Conservation (phyloP, 2,113 vertebrate species). For the Sciurus niger region DNA sequence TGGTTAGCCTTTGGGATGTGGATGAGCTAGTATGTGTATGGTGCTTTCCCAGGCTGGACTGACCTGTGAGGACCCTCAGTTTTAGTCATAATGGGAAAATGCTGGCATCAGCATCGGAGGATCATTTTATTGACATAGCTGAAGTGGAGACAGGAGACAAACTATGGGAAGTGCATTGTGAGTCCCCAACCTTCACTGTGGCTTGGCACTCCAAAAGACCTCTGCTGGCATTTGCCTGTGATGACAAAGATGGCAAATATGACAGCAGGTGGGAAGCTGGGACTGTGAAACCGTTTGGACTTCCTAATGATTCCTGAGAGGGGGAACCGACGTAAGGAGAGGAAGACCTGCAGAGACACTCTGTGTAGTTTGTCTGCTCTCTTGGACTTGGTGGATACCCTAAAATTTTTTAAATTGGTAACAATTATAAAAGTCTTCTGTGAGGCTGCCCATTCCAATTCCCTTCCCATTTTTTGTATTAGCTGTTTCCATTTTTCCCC, state of each 20-base stretch:
- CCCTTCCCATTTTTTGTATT: not conserved
- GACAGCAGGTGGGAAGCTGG: slow-evolving; percentile 98
- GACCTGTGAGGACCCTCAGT: slow-evolving; percentile 98
- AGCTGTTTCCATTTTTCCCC: not conserved
- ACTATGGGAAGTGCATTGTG: slow-evolving; percentile 99
- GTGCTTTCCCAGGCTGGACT: slow-evolving; percentile 99
- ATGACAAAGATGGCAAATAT: slow-evolving; percentile 99
- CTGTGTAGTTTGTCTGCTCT: not conserved
- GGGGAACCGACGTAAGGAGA: not conserved
- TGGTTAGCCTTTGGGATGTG: slow-evolving; percentile 98
- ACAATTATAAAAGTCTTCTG: not conserved
- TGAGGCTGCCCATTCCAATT: not conserved
- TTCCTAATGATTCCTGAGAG: slow-evolving; percentile 96
- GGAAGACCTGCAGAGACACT: not conserved
- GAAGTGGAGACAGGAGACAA: slow-evolving; percentile 99
- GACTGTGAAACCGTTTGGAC: slow-evolving; percentile 98
- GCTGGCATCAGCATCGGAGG: slow-evolving; percentile 97
- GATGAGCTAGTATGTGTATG: slow-evolving; percentile 98
- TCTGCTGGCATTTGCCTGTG: slow-evolving; percentile 97
- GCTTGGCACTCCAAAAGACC: slow-evolving; percentile 99
- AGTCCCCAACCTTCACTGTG: slow-evolving; percentile 98
- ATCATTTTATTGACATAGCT: slow-evolving; percentile 99
- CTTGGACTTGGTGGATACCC: not conserved
- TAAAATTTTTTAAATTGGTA: not conserved
- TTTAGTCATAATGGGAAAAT: slow-evolving; percentile 99